These are phyloP conservation scores for Chiloscyllium punctatum DNA, from an alignment of 2,797 vertebrate genomes.

Conservation along the genomic window DNA sequence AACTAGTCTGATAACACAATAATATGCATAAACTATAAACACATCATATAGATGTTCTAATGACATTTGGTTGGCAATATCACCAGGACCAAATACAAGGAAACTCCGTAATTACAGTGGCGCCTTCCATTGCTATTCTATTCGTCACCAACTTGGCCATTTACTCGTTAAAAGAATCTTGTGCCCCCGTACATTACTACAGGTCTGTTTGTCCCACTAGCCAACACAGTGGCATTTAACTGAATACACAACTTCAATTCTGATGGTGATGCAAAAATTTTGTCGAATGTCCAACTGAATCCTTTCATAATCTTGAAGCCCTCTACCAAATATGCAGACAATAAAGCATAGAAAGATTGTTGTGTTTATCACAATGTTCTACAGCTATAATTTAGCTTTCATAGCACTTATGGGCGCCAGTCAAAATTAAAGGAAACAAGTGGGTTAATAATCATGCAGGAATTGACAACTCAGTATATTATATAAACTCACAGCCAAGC, in stretches of 20 bases:
- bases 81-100: neutral
- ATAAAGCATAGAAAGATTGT: neutral
- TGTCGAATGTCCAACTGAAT: neutral
- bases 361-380: neutral
- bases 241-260: neutral
- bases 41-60: neutral
- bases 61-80: neutral
- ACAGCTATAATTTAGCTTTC: neutral
- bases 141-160: neutral
- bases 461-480: slow-evolving; percentile 5
- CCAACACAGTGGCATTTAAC: neutral
- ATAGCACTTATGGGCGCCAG: neutral
- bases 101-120: neutral
- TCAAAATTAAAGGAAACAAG: neutral
- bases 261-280: neutral
- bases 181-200: neutral
- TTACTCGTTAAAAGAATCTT: neutral
- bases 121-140: neutral
- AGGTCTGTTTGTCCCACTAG: neutral
- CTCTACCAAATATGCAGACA: neutral
- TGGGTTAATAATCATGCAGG: slow-evolving; percentile 2
- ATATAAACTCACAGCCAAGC: slow-evolving; percentile 12
- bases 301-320: neutral
- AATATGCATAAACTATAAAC: neutral
- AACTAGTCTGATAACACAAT: neutral